Base-by-base conservation (phyloP, 1,140 invertebrate genomes). In the Meloidogyne exigua region DNA sequence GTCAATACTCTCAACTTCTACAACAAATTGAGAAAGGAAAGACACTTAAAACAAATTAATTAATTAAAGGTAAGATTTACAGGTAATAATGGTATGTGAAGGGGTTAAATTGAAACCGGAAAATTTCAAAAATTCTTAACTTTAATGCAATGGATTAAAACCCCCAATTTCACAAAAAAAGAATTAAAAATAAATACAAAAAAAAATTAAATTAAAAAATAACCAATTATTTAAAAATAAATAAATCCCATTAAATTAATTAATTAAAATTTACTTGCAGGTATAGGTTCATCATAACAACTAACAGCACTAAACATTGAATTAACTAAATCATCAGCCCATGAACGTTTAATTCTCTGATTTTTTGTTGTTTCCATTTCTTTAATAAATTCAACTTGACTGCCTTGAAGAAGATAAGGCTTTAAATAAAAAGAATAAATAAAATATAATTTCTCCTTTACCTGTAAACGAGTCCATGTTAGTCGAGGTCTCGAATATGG, bases 281-380 rank as follows among this genome's bases (percentile, higher is more conserved):
- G 87, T 63, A 86, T 78, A 5, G 87, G 86, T 36, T 79, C 68
- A 64, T 86, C 84, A 68, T 86, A 86, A 70, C 85, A 86, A 11
- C 82, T 76, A 11, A 86, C 75, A 64, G 65, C 74, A 23, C 76
- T 71, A 21, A 86, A 67, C 12, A 57, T 57, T n/a, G 86, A 85
- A 42, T 78, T 62, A 11, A 86, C 57, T 4, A 88, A 72, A 25
- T 88, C 82, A 44, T 86, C 85, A 12, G 86, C 86, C 84, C 84
- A 87, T 21, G 72, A 78, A 64, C 79, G 73, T 32, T 78, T 78
- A 64, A 26, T 7, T 81, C 71, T 63, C 32, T 72, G 36, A 28
- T 36, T 26, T 32, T 70, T 57, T 42, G 2, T 13, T 25, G 21
- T n/a, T 42, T 68, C 28, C 9, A n/a, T 68, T 66, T 26, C 74